Evolutionary conservation across 2,888 invertebrate species (phyloP).

Genomic region (Panzeria rudis): DNA sequence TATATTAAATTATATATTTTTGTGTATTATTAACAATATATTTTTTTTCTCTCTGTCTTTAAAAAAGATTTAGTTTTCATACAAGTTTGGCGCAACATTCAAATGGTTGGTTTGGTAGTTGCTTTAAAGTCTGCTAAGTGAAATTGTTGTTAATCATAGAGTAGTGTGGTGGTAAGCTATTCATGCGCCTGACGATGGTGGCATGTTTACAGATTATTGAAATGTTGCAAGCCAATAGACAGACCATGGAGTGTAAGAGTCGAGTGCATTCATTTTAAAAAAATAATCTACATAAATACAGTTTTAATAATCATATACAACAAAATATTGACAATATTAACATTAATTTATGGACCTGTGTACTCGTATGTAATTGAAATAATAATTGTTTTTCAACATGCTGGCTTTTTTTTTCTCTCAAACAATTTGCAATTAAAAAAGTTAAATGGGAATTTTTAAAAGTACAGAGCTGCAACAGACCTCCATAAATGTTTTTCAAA

Average conservation of each 20-base stretch:
- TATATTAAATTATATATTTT: slow-evolving; percentile 69
- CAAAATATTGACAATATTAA: slow-evolving; percentile 62
- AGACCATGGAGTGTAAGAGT: slow-evolving; percentile 14
- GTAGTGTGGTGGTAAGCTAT: slow-evolving; percentile 16
- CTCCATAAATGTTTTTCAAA: slow-evolving; percentile 15
- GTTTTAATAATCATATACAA: slow-evolving; percentile 50
- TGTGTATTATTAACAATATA: slow-evolving; percentile 50
- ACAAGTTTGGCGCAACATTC: slow-evolving; percentile 57
- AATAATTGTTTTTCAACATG: slow-evolving; percentile 44
- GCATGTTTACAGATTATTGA: slow-evolving; percentile 52
- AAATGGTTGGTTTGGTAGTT: slow-evolving; percentile 33
- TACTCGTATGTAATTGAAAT: slow-evolving; percentile 48
- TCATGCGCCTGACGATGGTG: slow-evolving; percentile 33
- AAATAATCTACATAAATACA: slow-evolving; percentile 61
- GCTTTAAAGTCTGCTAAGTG: slow-evolving; percentile 14
- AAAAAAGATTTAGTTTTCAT: slow-evolving; percentile 58
- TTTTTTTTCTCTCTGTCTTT: slow-evolving; percentile 2
- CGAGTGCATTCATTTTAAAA: neutral
- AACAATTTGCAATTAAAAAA: slow-evolving; percentile 18
- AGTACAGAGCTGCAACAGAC: neutral
- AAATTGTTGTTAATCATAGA: slow-evolving; percentile 68
- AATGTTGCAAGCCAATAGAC: slow-evolving; percentile 38
- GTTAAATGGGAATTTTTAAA: slow-evolving; percentile 2
- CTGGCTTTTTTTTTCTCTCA: slow-evolving; percentile 1
- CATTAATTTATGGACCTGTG: slow-evolving; percentile 55